Conservation (phyloP, 2,888 invertebrate genomes). For the Hipparchia sbordonii region DNA sequence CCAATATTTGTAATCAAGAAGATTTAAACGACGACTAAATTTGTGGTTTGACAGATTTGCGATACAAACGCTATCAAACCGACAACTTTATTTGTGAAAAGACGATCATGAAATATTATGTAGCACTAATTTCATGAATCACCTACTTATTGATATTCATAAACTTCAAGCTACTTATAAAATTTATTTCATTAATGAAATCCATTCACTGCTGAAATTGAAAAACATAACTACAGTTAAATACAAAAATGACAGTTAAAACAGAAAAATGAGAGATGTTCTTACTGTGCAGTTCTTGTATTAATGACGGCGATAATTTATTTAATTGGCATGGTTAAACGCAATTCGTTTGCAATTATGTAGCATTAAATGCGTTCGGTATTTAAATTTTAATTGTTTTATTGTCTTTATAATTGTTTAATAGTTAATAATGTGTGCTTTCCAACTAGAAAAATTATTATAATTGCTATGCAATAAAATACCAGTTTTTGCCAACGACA, state of each 20-base stretch:
- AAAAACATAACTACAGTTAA: conserved; percentile 1
- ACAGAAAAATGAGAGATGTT: not conserved
- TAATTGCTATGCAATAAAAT: too few species aligned
- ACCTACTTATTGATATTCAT: not conserved
- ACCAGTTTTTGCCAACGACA: too few species aligned
- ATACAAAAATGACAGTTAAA: conserved; percentile 2
- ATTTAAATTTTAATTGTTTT: conserved; percentile 13
- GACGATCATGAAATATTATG: too few species aligned
- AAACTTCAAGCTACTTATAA: not conserved
- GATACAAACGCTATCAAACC: too few species aligned
- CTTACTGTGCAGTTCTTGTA: not conserved
- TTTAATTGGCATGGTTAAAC: conserved; percentile 10
- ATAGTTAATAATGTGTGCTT: not conserved
- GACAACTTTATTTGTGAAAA: too few species aligned
- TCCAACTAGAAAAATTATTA: too few species aligned
- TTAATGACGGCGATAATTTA: conserved; percentile 3
- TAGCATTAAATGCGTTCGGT: conserved; percentile 2
- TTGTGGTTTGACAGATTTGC: too few species aligned
- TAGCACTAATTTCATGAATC: too few species aligned
- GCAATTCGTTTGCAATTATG: conserved; percentile 6
- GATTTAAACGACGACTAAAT: too few species aligned
- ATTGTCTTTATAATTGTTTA: not conserved
- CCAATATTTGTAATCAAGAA: too few species aligned
- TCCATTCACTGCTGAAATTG: not conserved
- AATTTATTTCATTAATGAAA: not conserved